Percentiles rank a stretch among this genome's conserved stretches.
phyloP scores from a whole-genome alignment of 2,888 invertebrate species.

The Nesidiocoris tenuis region DNA sequence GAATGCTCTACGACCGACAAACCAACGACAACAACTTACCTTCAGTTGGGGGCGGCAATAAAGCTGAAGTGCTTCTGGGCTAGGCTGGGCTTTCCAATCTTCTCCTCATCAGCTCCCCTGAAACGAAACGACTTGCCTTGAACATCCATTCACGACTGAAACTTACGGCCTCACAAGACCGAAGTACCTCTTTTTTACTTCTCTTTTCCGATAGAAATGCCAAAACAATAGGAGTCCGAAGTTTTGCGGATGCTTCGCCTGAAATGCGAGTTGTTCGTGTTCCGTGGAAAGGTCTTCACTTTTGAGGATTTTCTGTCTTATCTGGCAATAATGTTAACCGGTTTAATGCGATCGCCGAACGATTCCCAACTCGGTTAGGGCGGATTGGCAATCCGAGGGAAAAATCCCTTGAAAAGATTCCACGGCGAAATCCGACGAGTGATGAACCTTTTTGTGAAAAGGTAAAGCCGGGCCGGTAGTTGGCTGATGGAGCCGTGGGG shows the following conservation, averaged over 20 bases:
- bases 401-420: too few species aligned
- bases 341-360: background rate
- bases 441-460: too few species aligned
- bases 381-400: too few species aligned
- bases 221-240: background rate
- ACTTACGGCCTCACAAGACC: background rate
- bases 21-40: conserved; percentile 14
- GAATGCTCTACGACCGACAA: background rate
- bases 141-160: background rate
- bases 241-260: background rate
- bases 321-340: background rate
- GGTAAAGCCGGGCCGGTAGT: too few species aligned
- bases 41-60: conserved; percentile 20
- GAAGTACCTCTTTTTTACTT: background rate
- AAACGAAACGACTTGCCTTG: conserved; percentile 1
- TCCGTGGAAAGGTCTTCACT: background rate
- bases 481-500: too few species aligned
- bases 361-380: background rate
- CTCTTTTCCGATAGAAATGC: background rate
- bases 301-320: background rate
- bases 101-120: conserved; percentile 31
- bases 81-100: conserved; percentile 17
- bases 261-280: background rate
- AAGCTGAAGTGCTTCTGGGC: conserved; percentile 1
- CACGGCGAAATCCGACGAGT: too few species aligned